These are phyloP conservation scores for Drosophila arawakana DNA, from an alignment of 1,140 invertebrate genomes.

Conservation along the genomic window DNA sequence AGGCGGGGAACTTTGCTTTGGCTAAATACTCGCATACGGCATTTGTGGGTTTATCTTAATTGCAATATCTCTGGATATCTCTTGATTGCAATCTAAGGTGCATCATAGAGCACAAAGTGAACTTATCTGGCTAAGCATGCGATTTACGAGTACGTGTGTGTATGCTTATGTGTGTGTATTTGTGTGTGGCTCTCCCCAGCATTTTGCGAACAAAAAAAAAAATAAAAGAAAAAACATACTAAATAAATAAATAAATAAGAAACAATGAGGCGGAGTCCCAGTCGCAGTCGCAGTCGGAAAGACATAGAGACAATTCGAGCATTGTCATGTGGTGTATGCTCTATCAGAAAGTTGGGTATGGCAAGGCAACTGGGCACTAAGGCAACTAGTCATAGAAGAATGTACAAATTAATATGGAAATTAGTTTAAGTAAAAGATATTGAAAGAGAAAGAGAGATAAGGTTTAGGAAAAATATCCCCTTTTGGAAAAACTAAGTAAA, in stretches of 20 bases:
- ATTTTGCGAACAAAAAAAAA: conserved; percentile 29
- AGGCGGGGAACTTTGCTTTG: conserved; percentile 3
- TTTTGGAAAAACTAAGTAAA: no score
- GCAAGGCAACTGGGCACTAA: not conserved
- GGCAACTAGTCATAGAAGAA: not conserved
- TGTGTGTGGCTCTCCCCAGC: conserved; percentile 39
- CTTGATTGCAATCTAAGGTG: conserved; percentile 67
- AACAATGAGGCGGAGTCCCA: conserved; percentile 40
- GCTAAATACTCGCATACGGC: conserved; percentile 45
- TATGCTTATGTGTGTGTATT: conserved; percentile 12
- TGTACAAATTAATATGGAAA: no score
- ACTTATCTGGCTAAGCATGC: conserved; percentile 54
- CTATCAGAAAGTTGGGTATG: conserved; percentile 1
- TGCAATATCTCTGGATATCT: conserved; percentile 76
- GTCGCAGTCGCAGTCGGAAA: conserved; percentile 29
- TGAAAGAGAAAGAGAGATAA: no score
- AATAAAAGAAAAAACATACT: not conserved
- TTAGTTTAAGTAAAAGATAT: no score
- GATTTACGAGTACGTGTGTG: conserved; percentile 18
- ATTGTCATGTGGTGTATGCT: conserved; percentile 46
- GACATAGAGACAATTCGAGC: conserved; percentile 45
- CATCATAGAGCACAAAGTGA: conserved; percentile 66
- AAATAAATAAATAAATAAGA: not conserved
- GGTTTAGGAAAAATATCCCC: no score
- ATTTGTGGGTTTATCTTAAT: conserved; percentile 72